phyloP scores from a whole-genome alignment of 1,140 invertebrate species.

The Leptonema lineaticorne region DNA sequence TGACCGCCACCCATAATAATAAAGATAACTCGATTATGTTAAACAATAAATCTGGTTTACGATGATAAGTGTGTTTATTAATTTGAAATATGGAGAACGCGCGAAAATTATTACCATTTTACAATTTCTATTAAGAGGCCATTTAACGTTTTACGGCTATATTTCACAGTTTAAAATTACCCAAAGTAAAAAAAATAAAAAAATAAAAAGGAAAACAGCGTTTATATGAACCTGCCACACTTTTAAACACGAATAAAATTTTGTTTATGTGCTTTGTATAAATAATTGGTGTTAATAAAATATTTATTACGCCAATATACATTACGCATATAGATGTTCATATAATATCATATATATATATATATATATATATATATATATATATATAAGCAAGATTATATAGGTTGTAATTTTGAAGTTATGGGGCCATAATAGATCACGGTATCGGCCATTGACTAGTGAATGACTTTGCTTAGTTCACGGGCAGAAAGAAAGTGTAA shows the following conservation, averaged over 20 bases:
- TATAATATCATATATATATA: too few relatives aligned
- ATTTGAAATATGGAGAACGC: slow-evolving; percentile 5
- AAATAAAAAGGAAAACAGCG: neutral
- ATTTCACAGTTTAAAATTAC: slow-evolving; percentile 15
- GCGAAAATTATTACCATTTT: slow-evolving; percentile 15
- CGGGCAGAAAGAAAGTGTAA: slow-evolving; percentile 8
- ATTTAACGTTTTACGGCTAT: slow-evolving; percentile 9
- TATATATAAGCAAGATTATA: too few relatives aligned
- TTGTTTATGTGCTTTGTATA: slow-evolving; percentile 17
- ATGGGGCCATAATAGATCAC: slow-evolving; percentile 24
- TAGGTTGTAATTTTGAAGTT: slow-evolving; percentile 3
- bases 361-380: too few relatives aligned
- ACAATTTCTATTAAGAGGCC: slow-evolving; percentile 15
- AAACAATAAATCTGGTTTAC: slow-evolving; percentile 13
- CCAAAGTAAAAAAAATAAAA: too few relatives aligned
- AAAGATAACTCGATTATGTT: neutral
- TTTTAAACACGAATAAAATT: slow-evolving; percentile 22
- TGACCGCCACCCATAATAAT: too few relatives aligned
- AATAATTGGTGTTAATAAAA: slow-evolving; percentile 25
- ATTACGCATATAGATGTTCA: too few relatives aligned
- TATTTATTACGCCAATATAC: slow-evolving; percentile 25
- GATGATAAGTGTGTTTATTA: slow-evolving; percentile 10
- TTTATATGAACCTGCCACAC: slow-evolving; percentile 4
- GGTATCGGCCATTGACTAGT: slow-evolving; percentile 6
- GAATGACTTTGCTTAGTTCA: neutral